phyloP scores from a whole-genome alignment of 2,888 invertebrate species.

The Chalcosyrphus nemorum region DNA sequence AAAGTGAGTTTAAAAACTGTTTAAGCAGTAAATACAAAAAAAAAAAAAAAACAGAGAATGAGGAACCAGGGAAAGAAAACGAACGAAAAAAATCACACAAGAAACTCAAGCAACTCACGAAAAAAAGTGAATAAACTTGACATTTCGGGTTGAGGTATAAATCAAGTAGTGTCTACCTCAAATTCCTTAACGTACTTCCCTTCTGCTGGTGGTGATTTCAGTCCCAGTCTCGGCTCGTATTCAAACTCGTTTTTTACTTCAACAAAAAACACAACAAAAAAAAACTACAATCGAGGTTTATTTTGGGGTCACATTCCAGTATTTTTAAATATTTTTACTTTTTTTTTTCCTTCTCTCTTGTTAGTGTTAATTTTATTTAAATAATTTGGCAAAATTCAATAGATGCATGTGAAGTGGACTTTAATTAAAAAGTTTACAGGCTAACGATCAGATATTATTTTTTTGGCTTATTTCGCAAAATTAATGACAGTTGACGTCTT shows the following conservation, averaged over 20 bases:
- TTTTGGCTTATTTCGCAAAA: no score
- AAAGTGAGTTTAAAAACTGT: neutral
- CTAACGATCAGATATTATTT: no score
- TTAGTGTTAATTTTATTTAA: conserved; percentile 14
- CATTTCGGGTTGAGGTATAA: conserved; percentile 71
- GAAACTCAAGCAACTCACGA: no score
- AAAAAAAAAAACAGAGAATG: neutral
- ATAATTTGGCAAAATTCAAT: conserved; percentile 18
- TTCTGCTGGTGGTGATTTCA: conserved; percentile 51
- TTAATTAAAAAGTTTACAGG: neutral
- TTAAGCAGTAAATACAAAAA: conserved; percentile 1
- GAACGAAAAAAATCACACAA: conserved; percentile 28
- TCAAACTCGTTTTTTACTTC: conserved; percentile 58
- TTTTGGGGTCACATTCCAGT: neutral
- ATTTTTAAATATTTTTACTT: conserved; percentile 7
- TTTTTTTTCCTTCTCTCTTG: neutral
- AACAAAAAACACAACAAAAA: no score
- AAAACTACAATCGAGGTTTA: neutral
- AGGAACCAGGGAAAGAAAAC: conserved; percentile 26
- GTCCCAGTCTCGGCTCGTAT: conserved; percentile 12
- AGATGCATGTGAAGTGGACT: no score
- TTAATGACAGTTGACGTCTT: no score
- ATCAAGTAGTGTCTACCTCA: conserved; percentile 65
- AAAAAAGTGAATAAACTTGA: conserved; percentile 72
- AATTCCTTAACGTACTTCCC: conserved; percentile 71